phyloP scores from a whole-genome alignment of 2,113 vertebrate species.

The Corynorhinus townsendii region DNA sequence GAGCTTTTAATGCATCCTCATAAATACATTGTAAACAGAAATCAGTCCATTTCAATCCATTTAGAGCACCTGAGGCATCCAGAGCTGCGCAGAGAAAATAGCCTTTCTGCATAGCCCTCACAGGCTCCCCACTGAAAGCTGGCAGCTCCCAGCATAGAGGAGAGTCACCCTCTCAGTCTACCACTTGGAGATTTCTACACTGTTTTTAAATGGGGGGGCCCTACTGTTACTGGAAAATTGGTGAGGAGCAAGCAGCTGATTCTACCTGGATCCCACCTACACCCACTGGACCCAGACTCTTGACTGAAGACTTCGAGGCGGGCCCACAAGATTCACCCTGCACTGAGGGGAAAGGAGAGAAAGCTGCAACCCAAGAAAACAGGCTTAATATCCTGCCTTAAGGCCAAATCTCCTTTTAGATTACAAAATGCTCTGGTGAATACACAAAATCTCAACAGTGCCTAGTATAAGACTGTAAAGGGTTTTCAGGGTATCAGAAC shows the following conservation, averaged over 20 bases:
- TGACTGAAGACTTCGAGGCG: background rate
- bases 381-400: background rate
- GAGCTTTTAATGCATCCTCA: constrained; percentile 3
- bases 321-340: background rate
- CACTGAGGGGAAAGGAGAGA: background rate
- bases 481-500: background rate
- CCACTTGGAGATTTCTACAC: constrained; percentile 20
- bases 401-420: background rate
- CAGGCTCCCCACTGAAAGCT: background rate
- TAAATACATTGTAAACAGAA: constrained; percentile 16
- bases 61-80: background rate
- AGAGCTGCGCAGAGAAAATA: background rate
- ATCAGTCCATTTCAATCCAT: background rate
- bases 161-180: background rate
- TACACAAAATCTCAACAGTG: background rate
- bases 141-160: background rate
- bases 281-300: background rate
- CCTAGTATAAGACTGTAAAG: background rate
- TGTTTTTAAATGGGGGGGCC: constrained; percentile 20
- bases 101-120: background rate
- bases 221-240: background rate
- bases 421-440: background rate
- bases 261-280: background rate
- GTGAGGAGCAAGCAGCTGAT: background rate
- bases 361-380: background rate